phyloP scores from a whole-genome alignment of 2,888 invertebrate species.

The Morinoia aosen region DNA sequence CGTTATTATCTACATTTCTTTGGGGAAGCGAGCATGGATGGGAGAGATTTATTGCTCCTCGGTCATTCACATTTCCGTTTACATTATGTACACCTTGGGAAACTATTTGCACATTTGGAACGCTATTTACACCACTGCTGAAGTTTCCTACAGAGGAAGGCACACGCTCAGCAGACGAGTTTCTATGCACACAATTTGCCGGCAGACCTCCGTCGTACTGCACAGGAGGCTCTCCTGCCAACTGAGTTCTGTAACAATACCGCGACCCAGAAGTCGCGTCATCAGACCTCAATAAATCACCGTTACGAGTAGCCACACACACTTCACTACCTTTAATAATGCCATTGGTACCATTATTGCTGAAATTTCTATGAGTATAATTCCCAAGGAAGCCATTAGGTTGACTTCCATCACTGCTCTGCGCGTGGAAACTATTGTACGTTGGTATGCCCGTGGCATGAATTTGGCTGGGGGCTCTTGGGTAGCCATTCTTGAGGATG shows the following conservation, averaged over 20 bases:
- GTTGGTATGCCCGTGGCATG: not conserved
- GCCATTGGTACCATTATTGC: not conserved
- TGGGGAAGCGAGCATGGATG: not conserved
- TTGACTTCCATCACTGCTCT: not conserved
- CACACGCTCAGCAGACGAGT: not conserved
- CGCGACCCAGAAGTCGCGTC: not conserved
- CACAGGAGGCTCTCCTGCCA: not conserved
- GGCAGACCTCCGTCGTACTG: not conserved
- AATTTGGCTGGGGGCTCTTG: not conserved
- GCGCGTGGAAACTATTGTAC: not conserved
- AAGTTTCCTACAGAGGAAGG: not conserved
- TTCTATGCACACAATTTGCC: not conserved
- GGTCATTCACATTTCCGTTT: not conserved
- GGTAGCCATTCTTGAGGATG: not conserved
- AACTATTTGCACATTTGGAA: not conserved
- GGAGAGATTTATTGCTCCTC: not conserved
- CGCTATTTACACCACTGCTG: not conserved
- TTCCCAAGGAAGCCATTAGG: not conserved
- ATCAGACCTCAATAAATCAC: not conserved
- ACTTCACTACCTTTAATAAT: not conserved
- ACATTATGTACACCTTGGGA: not conserved
- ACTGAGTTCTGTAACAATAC: not conserved
- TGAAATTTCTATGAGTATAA: not conserved
- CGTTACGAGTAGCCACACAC: not conserved
- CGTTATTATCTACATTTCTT: not conserved